phyloP scores from a whole-genome alignment of 2,113 vertebrate species.

The Pangasianodon gigas region DNA sequence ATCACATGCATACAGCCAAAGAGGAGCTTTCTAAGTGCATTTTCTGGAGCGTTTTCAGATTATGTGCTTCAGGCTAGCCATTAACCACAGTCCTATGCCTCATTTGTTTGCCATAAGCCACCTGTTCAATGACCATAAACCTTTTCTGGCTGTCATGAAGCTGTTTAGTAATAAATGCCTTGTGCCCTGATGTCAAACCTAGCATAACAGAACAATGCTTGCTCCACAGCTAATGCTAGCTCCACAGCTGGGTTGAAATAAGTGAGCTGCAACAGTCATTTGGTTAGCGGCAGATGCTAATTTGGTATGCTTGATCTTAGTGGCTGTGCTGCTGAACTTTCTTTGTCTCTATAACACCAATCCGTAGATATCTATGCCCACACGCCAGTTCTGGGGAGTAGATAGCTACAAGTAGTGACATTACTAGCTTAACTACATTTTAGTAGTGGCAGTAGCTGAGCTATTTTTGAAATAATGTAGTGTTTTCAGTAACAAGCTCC shows the following conservation, averaged over 20 bases:
- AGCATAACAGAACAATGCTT: constrained; percentile 4
- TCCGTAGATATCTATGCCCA: neutral
- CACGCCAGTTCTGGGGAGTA: neutral
- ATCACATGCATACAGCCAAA: neutral
- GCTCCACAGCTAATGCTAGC: constrained; percentile 1
- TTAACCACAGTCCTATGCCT: constrained; percentile 33
- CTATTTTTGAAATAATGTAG: neutral
- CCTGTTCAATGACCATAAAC: constrained; percentile 31
- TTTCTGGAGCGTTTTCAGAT: constrained; percentile 23
- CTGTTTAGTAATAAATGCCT: constrained; percentile 28
- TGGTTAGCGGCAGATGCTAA: constrained; percentile 18
- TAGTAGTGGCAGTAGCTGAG: neutral
- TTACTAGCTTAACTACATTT: neutral
- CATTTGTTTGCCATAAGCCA: constrained; percentile 42
- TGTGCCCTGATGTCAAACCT: neutral
- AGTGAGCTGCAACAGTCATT: neutral
- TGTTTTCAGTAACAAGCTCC: neutral
- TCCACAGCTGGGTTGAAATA: neutral
- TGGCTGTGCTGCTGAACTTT: neutral
- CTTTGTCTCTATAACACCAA: neutral
- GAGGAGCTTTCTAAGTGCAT: constrained; percentile 16
- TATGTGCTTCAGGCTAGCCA: constrained; percentile 17
- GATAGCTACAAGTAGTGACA: neutral
- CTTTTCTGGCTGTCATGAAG: constrained; percentile 21
- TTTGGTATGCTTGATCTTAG: neutral